These are phyloP conservation scores for Thereva nobilitata DNA, from an alignment of 2,888 invertebrate species.

Conservation along the genomic window DNA sequence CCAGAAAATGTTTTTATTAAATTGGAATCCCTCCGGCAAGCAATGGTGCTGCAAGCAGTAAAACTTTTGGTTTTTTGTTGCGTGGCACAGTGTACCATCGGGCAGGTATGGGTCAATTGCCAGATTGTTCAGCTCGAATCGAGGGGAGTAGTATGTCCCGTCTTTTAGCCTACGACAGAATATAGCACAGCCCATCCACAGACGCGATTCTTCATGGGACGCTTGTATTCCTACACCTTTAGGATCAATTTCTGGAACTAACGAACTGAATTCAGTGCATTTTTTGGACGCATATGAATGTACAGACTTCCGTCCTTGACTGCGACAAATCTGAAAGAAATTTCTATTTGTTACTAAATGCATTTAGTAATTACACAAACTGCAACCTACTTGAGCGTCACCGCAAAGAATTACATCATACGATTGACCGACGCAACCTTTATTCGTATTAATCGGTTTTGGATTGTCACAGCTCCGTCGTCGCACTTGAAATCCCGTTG, in stretches of 20 bases:
- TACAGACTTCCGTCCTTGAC: slow-evolving; percentile 59
- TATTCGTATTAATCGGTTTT: slow-evolving; percentile 59
- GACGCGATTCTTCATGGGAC: slow-evolving; percentile 70
- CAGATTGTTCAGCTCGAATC: slow-evolving; percentile 74
- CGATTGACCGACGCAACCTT: slow-evolving; percentile 66
- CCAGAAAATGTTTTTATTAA: slow-evolving; percentile 63
- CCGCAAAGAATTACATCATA: slow-evolving; percentile 70
- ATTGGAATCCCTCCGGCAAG: slow-evolving; percentile 70
- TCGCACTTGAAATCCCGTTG: slow-evolving; percentile 65
- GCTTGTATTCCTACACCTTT: slow-evolving; percentile 74
- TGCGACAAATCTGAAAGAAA: slow-evolving; percentile 32
- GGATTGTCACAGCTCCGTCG: slow-evolving; percentile 64
- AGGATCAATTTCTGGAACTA: slow-evolving; percentile 66
- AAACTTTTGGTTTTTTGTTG: slow-evolving; percentile 66
- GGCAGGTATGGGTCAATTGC: slow-evolving; percentile 76
- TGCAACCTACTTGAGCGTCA: slow-evolving; percentile 56
- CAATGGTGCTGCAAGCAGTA: slow-evolving; percentile 77
- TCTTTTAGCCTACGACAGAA: slow-evolving; percentile 70
- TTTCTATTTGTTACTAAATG: slow-evolving; percentile 46
- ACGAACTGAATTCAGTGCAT: slow-evolving; percentile 67
- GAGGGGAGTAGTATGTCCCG: slow-evolving; percentile 74
- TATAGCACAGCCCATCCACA: slow-evolving; percentile 81
- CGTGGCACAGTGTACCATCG: slow-evolving; percentile 81
- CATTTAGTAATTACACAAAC: slow-evolving; percentile 1
- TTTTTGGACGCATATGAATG: slow-evolving; percentile 66